Conservation (phyloP, 2,888 invertebrate genomes). For the Drosophila formosana region DNA sequence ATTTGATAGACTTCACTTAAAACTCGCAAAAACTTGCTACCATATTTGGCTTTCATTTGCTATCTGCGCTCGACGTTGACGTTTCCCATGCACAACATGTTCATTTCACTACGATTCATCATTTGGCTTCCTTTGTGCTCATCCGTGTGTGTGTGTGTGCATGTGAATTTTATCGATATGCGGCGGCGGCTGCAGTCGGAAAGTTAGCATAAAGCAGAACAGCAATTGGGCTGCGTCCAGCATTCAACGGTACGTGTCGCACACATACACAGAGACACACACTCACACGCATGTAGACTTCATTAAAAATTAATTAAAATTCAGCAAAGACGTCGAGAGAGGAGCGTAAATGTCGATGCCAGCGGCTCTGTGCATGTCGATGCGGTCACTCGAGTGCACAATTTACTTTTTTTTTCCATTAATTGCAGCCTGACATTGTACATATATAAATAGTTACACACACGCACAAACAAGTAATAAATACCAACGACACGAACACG, state of each 20-base stretch:
- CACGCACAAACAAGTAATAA: conserved; percentile 2
- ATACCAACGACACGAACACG: neutral
- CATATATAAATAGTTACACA: conserved; percentile 1
- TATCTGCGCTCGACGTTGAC: conserved; percentile 25
- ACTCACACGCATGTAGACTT: conserved; percentile 44
- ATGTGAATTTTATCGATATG: conserved; percentile 48
- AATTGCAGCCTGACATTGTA: conserved; percentile 27
- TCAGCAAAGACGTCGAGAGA: conserved; percentile 45
- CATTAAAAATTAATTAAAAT: conserved; percentile 79
- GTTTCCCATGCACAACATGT: conserved; percentile 48
- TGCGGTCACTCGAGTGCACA: conserved; percentile 39
- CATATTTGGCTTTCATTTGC: conserved; percentile 11
- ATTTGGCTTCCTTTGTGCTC: conserved; percentile 45
- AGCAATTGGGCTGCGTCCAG: conserved; percentile 6
- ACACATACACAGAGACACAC: conserved; percentile 7
- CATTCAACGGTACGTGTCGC: conserved; percentile 29
- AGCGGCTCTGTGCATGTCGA: conserved; percentile 20
- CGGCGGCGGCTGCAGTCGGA: conserved; percentile 27
- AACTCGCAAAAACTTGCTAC: conserved; percentile 20
- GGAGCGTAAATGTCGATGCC: conserved; percentile 27
- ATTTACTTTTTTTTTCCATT: conserved; percentile 23
- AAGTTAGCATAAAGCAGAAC: conserved; percentile 29
- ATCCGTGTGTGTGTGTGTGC: conserved; percentile 1
- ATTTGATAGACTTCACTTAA: conserved; percentile 46
- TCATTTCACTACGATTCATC: conserved; percentile 74